These are phyloP conservation scores for Aplysina aerophoba DNA, from an alignment of 37 sponge, comb jelly and placozoan species.

Conservation along the genomic window DNA sequence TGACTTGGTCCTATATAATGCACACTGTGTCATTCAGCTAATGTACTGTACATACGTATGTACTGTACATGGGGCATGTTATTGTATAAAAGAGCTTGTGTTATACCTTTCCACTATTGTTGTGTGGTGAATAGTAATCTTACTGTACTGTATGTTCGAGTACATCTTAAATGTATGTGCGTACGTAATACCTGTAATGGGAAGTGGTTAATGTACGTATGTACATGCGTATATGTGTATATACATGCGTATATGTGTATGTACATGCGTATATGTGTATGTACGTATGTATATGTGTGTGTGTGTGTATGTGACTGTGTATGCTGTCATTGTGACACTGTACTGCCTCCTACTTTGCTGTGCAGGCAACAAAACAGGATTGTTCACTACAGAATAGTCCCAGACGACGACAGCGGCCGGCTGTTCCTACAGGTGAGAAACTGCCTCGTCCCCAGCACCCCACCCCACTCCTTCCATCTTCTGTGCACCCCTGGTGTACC, in stretches of 20 bases:
- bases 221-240: neutral
- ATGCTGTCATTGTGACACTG: neutral
- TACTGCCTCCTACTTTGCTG: neutral
- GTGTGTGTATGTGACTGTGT: slow-evolving; percentile 7
- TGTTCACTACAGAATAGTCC: slow-evolving; percentile 88
- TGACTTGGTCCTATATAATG: too few species aligned
- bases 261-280: neutral
- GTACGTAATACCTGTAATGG: too few species aligned
- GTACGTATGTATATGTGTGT: neutral
- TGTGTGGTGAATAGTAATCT: too few species aligned
- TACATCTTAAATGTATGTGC: neutral
- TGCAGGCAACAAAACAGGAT: slow-evolving; percentile 70
- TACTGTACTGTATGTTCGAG: too few species aligned
- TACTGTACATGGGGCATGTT: too few species aligned
- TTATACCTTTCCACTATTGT: too few species aligned
- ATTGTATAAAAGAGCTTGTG: too few species aligned
- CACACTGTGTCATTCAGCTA: too few species aligned
- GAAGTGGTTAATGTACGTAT: too few species aligned
- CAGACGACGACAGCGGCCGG: slow-evolving; percentile 66
- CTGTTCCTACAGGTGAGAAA: slow-evolving; percentile 64
- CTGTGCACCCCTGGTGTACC: neutral
- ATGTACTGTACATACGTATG: too few species aligned
- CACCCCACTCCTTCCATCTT: neutral
- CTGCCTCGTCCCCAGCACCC: neutral
- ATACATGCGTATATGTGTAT: neutral